A percentile compares a stretch with the other conserved stretches of the same genome.
Evolutionary conservation across 2,113 vertebrate species (phyloP).

Genomic region (Bettongia penicillata): DNA sequence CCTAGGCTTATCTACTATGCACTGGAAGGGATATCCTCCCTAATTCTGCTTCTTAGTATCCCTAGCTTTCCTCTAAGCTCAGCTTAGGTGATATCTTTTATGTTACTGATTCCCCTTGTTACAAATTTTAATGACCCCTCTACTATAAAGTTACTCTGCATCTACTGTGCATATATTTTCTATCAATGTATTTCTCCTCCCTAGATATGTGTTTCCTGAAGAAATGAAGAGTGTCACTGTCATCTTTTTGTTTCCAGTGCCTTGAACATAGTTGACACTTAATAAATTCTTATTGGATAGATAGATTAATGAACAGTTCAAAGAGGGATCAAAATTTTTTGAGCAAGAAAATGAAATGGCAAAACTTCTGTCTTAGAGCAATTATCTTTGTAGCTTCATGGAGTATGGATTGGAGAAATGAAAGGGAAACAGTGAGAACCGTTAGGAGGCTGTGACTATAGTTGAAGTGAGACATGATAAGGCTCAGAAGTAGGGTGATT

Average conservation of each 20-base stretch:
- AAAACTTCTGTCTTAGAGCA: too few species aligned
- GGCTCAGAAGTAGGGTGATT: too few species aligned
- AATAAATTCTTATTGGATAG: background rate
- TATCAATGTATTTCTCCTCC: background rate
- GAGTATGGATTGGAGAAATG: too few species aligned
- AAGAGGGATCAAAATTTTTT: too few species aligned
- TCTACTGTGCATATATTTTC: background rate
- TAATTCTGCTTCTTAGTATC: background rate
- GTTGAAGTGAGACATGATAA: too few species aligned
- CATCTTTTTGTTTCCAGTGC: background rate
- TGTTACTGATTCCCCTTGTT: background rate
- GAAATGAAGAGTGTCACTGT: background rate
- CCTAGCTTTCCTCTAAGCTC: background rate
- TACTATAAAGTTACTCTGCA: background rate
- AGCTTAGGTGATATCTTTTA: background rate
- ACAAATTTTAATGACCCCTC: background rate
- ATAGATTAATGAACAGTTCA: too few species aligned
- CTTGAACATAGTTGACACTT: background rate
- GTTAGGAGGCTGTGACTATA: too few species aligned
- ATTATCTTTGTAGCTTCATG: too few species aligned
- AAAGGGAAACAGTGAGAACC: too few species aligned
- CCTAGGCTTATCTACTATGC: too few species aligned
- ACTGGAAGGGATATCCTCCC: too few species aligned
- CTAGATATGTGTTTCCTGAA: background rate
- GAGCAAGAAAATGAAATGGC: too few species aligned